These are phyloP conservation scores for Scaptomyza hsui DNA, from an alignment of 1,140 invertebrate species.

Conservation along the genomic window DNA sequence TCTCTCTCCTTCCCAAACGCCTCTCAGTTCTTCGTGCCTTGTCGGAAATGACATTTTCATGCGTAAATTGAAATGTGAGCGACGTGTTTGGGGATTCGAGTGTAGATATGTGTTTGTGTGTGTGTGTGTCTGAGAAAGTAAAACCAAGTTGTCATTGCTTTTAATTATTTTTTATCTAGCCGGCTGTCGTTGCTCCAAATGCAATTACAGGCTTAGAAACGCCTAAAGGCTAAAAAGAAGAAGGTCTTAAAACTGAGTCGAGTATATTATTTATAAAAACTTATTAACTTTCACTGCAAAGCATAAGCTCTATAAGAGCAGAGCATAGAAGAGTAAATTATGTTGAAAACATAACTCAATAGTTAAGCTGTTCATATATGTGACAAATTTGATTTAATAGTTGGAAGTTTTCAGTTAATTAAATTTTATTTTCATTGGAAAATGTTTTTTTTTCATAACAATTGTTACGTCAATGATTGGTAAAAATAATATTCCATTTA, in stretches of 20 bases:
- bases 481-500: too few relatives aligned
- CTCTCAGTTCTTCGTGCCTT: slow-evolving; percentile 26
- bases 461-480: too few relatives aligned
- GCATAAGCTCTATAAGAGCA: background rate
- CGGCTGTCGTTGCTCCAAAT: slow-evolving; percentile 15
- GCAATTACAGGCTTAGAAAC: slow-evolving; percentile 44
- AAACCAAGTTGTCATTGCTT: slow-evolving; percentile 76
- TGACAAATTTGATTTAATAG: slow-evolving; percentile 11
- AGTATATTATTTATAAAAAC: slow-evolving; percentile 3
- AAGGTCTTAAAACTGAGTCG: slow-evolving; percentile 3
- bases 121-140: slow-evolving; percentile 32
- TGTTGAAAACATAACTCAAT: slow-evolving; percentile 1
- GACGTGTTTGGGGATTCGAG: slow-evolving; percentile 79
- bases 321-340: slow-evolving; percentile 8
- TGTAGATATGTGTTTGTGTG: slow-evolving; percentile 20
- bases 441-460: background rate
- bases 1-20: background rate
- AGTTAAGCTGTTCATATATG: background rate
- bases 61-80: slow-evolving; percentile 83
- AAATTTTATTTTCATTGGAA: background rate
- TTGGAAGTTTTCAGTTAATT: background rate
- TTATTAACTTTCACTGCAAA: slow-evolving; percentile 35
- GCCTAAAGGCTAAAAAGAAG: background rate
- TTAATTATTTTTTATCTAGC: slow-evolving; percentile 77
- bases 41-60: slow-evolving; percentile 83